Conservation (phyloP, 2,113 vertebrate species). For the Macrotis lagotis region DNA sequence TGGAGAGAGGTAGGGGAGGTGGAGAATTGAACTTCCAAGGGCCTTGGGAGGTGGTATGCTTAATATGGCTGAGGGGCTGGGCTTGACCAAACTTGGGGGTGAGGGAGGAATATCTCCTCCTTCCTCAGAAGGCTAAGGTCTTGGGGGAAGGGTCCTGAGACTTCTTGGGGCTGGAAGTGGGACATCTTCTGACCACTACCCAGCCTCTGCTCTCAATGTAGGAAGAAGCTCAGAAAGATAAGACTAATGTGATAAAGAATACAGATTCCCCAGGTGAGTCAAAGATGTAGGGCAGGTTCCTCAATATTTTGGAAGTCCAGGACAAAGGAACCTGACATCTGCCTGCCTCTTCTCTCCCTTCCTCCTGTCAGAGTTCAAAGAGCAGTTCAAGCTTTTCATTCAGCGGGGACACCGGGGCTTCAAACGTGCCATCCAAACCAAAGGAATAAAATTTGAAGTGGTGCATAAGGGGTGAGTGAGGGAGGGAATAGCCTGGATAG, state of each 20-base stretch:
- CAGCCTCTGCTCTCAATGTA: constrained; percentile 60
- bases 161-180: background rate
- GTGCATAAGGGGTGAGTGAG: constrained; percentile 90
- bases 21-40: background rate
- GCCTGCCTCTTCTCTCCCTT: background rate
- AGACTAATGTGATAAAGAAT: constrained; percentile 88
- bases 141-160: background rate
- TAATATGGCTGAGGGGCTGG: background rate
- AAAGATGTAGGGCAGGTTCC: fast-evolving
- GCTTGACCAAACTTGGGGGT: background rate
- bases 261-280: constrained; percentile 88
- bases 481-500: background rate
- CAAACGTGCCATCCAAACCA: constrained; percentile 89
- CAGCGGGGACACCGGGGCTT: constrained; percentile 89
- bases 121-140: background rate
- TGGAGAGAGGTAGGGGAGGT: background rate
- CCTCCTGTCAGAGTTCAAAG: constrained; percentile 86
- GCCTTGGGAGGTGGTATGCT: background rate
- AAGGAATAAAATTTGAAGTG: constrained; percentile 95
- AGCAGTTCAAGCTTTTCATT: constrained; percentile 91
- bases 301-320: background rate
- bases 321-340: background rate
- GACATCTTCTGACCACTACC: background rate
- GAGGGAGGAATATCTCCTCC: background rate
- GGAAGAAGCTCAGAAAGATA: constrained; percentile 95